These are phyloP conservation scores for Aphis craccivora DNA, from an alignment of 1,140 invertebrate genomes.

Conservation along the genomic window DNA sequence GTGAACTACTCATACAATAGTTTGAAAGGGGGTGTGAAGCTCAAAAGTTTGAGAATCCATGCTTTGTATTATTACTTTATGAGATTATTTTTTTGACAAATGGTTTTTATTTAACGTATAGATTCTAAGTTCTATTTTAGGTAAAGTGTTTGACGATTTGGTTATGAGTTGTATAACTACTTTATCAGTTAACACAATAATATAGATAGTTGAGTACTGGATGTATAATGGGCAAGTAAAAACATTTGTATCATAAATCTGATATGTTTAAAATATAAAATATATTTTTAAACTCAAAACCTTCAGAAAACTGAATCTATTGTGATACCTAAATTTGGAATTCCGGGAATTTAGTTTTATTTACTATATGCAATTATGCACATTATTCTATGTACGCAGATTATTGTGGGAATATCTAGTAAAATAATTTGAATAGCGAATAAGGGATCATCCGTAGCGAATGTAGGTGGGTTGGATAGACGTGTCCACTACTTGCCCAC, in stretches of 20 bases:
- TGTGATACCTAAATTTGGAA: neutral
- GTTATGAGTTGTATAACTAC: too few relatives aligned
- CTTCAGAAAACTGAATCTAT: neutral
- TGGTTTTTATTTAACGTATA: too few relatives aligned
- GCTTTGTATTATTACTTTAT: too few relatives aligned
- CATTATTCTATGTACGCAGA: neutral
- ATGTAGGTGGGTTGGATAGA: neutral
- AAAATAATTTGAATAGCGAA: neutral
- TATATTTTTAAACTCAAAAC: neutral
- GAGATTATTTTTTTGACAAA: too few relatives aligned
- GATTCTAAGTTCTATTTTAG: too few relatives aligned
- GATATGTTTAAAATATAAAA: neutral
- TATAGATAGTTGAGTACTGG: neutral
- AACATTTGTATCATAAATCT: neutral
- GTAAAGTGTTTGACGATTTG: too few relatives aligned
- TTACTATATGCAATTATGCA: neutral
- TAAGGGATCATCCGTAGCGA: neutral
- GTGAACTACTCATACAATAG: too few relatives aligned
- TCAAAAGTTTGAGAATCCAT: too few relatives aligned
- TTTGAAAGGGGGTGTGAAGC: too few relatives aligned
- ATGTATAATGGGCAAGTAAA: neutral
- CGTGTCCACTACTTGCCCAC: neutral
- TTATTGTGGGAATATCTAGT: neutral
- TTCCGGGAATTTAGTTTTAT: neutral
- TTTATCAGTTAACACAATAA: too few relatives aligned